phyloP scores from a whole-genome alignment of 2,888 invertebrate species.

The Holacanthella duospinosa region DNA sequence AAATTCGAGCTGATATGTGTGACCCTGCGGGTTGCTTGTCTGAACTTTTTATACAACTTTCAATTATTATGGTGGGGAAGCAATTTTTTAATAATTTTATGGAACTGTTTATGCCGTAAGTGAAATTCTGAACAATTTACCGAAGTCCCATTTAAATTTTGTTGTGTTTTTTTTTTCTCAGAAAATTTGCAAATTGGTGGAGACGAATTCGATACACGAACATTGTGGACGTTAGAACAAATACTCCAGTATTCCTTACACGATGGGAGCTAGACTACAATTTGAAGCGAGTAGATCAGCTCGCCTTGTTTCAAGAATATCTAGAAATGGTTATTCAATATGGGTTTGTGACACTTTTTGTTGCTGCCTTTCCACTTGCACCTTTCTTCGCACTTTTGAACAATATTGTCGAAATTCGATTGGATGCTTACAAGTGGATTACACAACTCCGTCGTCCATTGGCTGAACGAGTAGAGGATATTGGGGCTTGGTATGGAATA shows the following conservation, averaged over 20 bases:
- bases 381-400: constrained; percentile 90
- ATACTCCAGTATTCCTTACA: constrained; percentile 31
- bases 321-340: constrained; percentile 97
- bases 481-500: constrained; percentile 87
- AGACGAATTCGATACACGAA: constrained; percentile 57
- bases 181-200: constrained; percentile 83
- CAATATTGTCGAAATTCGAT: constrained; percentile 85
- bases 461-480: constrained; percentile 81
- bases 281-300: constrained; percentile 73
- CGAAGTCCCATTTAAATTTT: neutral
- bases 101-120: constrained; percentile 79
- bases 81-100: constrained; percentile 86
- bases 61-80: constrained; percentile 91
- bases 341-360: constrained; percentile 93
- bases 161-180: constrained; percentile 38
- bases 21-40: constrained; percentile 88
- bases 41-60: constrained; percentile 79
- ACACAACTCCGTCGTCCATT: constrained; percentile 79
- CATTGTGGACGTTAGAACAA: constrained; percentile 25
- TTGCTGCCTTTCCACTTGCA: constrained; percentile 92
- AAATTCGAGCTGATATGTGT: constrained; percentile 56
- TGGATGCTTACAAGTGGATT: constrained; percentile 97
- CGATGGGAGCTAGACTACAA: constrained; percentile 92
- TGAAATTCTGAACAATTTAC: constrained; percentile 31
- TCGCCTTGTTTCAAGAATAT: constrained; percentile 91